Percentiles rank a stretch among this genome's conserved stretches.
These are phyloP conservation scores for Tipula vernalis DNA, from an alignment of 2,888 invertebrate species.

Conservation along the genomic window DNA sequence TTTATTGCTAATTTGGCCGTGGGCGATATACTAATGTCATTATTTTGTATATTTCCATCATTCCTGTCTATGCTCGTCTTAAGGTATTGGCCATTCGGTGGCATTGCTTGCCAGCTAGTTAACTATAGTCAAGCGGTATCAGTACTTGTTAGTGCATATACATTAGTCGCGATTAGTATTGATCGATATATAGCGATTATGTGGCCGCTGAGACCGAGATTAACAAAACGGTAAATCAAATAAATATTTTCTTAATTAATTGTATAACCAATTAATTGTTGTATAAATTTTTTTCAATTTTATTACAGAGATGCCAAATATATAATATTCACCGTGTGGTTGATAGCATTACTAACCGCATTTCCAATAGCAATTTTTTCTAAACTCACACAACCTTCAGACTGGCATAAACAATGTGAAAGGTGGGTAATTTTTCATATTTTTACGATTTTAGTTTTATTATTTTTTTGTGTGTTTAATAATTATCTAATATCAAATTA, in stretches of 20 bases:
- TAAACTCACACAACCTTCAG: conserved; percentile 45
- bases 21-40: conserved; percentile 80
- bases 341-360: conserved; percentile 58
- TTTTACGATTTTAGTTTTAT: too few relatives aligned
- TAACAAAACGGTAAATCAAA: conserved; percentile 47
- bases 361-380: conserved; percentile 73
- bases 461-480: not conserved
- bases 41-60: conserved; percentile 84
- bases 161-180: conserved; percentile 78
- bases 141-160: conserved; percentile 77
- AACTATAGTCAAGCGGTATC: conserved; percentile 72
- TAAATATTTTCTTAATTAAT: not conserved
- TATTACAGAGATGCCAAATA: conserved; percentile 31
- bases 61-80: conserved; percentile 68
- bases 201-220: conserved; percentile 70
- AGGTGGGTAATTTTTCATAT: conserved; percentile 43
- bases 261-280: not conserved
- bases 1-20: conserved; percentile 83
- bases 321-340: conserved; percentile 33
- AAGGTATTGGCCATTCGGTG: conserved; percentile 82
- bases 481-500: not conserved
- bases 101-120: conserved; percentile 66
- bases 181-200: conserved; percentile 86
- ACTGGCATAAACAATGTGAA: conserved; percentile 49
- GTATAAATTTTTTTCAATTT: conserved; percentile 14